Evolutionary conservation across 2,113 vertebrate genomes (phyloP), one percentile per base, ranked within the genome.

Genomic region (Platichthys stellatus): DNA sequence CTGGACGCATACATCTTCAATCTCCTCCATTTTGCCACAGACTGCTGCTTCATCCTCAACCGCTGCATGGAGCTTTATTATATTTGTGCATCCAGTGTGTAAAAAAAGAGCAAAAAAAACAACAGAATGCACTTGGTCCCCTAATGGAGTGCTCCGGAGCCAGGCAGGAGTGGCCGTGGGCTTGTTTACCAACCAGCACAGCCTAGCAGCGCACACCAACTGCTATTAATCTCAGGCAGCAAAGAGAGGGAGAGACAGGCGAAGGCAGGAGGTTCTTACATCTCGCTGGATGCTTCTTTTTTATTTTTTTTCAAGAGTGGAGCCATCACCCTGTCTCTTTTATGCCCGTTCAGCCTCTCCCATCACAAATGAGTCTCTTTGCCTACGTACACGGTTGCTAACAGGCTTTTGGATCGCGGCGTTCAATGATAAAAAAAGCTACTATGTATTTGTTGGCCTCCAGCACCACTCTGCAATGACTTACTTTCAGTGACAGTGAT

Each of bases 61-160:
- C 64, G 45, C 76, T 83, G 72, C 83, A 63, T 78, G 78, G 79
- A 68, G 62, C 74, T 91, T 92, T 90, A 92, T 92, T 94, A 92
- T 92, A 90, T 94, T 93, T 95, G 92, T 91, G 89, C 89, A 92
- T 91, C 85, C 84, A 90, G 82, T 89, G 85, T 92, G 76, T 75
- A 76, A 81, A 76, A 82, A 82, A 63, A 65, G 12, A 51, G n/a
- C 14, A 1, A 24, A 40, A 72, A 54, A 60, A 51, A 80, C 59
- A 5, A 74, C 49, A 82, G 74, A 89, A 91, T 85, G 82, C 75
- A 87, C 90, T 90, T 72, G 72, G 66, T 57, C 80, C 82, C 71
- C 71, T 93, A 93, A 93, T 95, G 88, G 88, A 91, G 86, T 85
- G 67, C 76, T 89, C 64, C 28, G 1, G 63, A 76, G 80, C 83